phyloP scores from a whole-genome alignment of 2,113 vertebrate genomes.

The Orthonyx spaldingii region DNA sequence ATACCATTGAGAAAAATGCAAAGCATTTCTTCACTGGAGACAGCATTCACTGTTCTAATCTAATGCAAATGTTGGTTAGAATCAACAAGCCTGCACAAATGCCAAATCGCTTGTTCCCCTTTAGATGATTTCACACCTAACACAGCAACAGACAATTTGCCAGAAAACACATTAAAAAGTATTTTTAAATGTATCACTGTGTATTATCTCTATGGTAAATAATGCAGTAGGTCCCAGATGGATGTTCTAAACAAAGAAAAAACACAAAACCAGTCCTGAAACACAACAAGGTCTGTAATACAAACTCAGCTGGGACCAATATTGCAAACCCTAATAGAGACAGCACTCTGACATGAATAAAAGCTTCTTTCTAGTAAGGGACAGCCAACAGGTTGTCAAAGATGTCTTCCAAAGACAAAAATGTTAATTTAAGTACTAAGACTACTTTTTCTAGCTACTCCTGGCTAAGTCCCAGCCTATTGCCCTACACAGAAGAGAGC shows the following conservation, averaged over 20 bases:
- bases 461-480: not conserved
- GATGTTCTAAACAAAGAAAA: not conserved
- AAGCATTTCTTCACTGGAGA: slow-evolving; percentile 41
- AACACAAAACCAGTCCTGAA: not conserved
- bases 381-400: not conserved
- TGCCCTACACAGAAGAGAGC: not conserved
- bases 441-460: not conserved
- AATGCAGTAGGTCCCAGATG: slow-evolving; percentile 14
- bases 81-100: slow-evolving; percentile 22
- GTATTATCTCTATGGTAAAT: slow-evolving; percentile 17
- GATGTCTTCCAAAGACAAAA: not conserved
- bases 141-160: slow-evolving; percentile 3
- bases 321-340: not conserved
- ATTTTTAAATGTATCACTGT: not conserved
- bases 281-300: not conserved
- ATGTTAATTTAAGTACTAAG: not conserved
- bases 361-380: not conserved
- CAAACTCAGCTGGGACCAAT: not conserved
- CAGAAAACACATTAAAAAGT: slow-evolving; percentile 32
- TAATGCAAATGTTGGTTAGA: slow-evolving; percentile 56
- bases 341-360: not conserved
- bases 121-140: slow-evolving; percentile 46
- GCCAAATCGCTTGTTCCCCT: not conserved
- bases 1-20: slow-evolving; percentile 48
- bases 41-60: slow-evolving; percentile 35